phyloP scores from a whole-genome alignment of 2,797 vertebrate species.

The Anableps anableps region DNA sequence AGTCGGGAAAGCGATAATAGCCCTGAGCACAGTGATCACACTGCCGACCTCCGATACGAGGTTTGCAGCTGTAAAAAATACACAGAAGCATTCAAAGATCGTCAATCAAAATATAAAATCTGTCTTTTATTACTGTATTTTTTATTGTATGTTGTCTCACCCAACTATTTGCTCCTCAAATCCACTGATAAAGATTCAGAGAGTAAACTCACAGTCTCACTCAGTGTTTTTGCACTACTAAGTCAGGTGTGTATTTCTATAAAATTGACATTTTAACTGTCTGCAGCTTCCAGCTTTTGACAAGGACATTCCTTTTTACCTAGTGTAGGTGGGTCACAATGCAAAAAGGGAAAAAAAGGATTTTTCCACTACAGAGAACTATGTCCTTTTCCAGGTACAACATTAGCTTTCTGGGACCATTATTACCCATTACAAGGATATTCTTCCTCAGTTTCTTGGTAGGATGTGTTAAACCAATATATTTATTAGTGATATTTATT shows the following conservation, averaged over 20 bases:
- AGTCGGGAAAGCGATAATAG: conserved; percentile 88
- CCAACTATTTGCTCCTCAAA: neutral
- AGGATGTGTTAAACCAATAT: no score
- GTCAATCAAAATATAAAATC: neutral
- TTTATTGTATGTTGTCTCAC: neutral
- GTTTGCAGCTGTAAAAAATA: conserved; percentile 85
- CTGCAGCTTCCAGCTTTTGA: neutral
- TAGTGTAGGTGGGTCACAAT: neutral
- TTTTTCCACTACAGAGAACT: no score
- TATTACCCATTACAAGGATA: no score
- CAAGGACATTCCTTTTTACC: neutral
- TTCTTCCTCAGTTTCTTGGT: no score
- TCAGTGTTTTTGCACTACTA: neutral
- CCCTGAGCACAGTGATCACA: conserved; percentile 90
- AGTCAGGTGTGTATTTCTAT: neutral
- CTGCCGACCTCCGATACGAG: conserved; percentile 84
- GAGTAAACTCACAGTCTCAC: neutral
- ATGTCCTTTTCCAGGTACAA: no score
- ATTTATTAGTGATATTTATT: no score
- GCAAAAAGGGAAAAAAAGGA: neutral
- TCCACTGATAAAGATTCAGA: neutral
- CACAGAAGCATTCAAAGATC: conserved; percentile 12
- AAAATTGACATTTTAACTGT: neutral
- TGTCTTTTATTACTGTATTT: neutral
- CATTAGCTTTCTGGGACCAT: no score